These are phyloP conservation scores for Netelia inedita DNA, from an alignment of 2,888 invertebrate species.

Conservation along the genomic window DNA sequence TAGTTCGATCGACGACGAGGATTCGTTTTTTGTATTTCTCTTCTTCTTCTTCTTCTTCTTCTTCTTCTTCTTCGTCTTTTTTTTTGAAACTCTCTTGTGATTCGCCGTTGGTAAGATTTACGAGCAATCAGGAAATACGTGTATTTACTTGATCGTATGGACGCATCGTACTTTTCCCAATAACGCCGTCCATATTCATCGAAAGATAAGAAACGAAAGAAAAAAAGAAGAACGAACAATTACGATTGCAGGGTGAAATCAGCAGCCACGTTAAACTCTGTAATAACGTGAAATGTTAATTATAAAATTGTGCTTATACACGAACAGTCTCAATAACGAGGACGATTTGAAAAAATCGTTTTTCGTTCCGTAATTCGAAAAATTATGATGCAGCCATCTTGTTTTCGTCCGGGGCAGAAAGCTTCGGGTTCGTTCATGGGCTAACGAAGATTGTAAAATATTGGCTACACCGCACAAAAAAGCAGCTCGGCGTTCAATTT, in stretches of 20 bases:
- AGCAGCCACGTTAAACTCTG: slow-evolving; percentile 4
- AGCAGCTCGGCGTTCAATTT: not conserved
- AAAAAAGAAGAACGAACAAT: not conserved
- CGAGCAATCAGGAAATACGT: slow-evolving; percentile 7
- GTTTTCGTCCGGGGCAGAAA: not conserved
- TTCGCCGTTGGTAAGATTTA: slow-evolving; percentile 2
- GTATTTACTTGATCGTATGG: not conserved
- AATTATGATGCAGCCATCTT: not conserved
- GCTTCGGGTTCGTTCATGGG: not conserved
- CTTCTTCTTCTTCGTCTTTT: slow-evolving; percentile 42
- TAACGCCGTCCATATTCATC: slow-evolving; percentile 12
- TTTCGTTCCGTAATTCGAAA: not conserved
- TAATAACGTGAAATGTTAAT: slow-evolving; percentile 2
- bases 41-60: slow-evolving; percentile 45
- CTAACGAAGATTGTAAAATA: not conserved
- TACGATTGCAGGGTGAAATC: not conserved
- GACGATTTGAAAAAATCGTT: not conserved
- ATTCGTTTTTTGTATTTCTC: slow-evolving; percentile 49
- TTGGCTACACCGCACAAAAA: slow-evolving; percentile 31
- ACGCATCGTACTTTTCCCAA: slow-evolving; percentile 6
- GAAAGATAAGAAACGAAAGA: not conserved
- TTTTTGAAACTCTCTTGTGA: slow-evolving; percentile 67
- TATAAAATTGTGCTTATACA: slow-evolving; percentile 7
- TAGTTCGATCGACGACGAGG: slow-evolving; percentile 40
- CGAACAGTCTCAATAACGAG: not conserved